Evolutionary conservation across 2,113 vertebrate species (phyloP).

Genomic region (Xenotilapia flavipinnis): DNA sequence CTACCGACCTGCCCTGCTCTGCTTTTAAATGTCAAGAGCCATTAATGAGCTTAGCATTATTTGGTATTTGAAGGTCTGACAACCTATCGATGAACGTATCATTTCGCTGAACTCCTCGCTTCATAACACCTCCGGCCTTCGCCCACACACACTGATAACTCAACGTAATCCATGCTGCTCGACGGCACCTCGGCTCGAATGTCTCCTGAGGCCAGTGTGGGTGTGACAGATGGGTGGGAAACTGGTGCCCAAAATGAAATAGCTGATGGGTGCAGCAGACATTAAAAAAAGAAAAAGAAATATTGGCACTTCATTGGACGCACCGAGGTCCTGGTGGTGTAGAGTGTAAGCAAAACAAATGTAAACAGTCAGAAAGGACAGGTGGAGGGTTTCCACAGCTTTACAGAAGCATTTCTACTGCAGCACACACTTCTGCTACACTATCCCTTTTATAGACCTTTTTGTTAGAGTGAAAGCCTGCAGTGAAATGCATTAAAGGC

Average conservation of each 20-base stretch:
- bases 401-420: constrained; percentile 7
- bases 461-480: constrained; percentile 9
- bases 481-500: constrained; percentile 26
- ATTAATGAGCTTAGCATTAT: constrained; percentile 8
- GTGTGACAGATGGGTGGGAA: constrained; percentile 26
- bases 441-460: background rate
- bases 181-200: background rate
- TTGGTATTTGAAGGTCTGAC: constrained; percentile 22
- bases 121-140: background rate
- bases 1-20: background rate
- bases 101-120: background rate
- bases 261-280: background rate
- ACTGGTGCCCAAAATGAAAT: constrained; percentile 7
- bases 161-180: background rate
- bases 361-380: background rate
- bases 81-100: constrained; percentile 17
- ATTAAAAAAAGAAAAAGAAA: background rate
- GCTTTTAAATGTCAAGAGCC: constrained; percentile 30
- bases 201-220: background rate
- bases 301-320: background rate
- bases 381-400: background rate
- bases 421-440: constrained; percentile 15
- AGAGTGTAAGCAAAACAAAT: background rate
- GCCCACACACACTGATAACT: constrained; percentile 1
- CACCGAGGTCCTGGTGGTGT: background rate